Base-by-base conservation (phyloP, 2,113 vertebrate species). In the Clarias gariepinus region DNA sequence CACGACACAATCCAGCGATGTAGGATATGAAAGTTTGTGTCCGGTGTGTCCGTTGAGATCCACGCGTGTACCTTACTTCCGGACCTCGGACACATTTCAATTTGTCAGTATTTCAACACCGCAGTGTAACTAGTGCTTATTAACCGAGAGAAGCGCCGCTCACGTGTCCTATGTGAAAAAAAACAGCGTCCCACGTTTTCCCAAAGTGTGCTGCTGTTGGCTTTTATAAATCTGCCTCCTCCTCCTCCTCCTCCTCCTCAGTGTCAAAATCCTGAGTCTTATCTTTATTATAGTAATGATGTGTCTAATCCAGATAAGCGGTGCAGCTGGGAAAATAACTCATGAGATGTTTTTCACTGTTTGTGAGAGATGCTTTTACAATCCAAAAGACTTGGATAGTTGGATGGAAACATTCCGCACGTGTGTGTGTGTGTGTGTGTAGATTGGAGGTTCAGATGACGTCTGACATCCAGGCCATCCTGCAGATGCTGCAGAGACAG, bases 401-500 rank as follows among this genome's bases (percentile, higher is more conserved):
- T 12, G 19, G 55, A 80, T 60, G 55, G 78, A 58, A 81, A 61
- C 19, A 61, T 41, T 81, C 30, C 33, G 12, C 52, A 10, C 36
- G 41, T 77, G 36, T 66, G 60, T 79, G 52, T 82, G 52, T 84
- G 81, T 41, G 19, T 85, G 61, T 80, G 33, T 33, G 9, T 76
- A 99, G 98, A 92, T 95, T 99, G 88, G 98, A 99, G 94, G 96
- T 96, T 86, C 98, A 99, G 93, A 98, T 99, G 98, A 98, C 98
- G 0, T 89, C 96, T 33, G 98, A 99, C 71, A 98, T 99, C 90
- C 98, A 99, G 93, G 95, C 96, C 90, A 98, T 99, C 92, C 94
- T 99, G 90, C 97, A 98, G 91, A 94, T 99, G 69, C 95, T 99
- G 78, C 98, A 99, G 92, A 96, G 96, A 89, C 98, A 98, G 89